A percentile compares a stretch with the other conserved stretches of the same genome.
Evolutionary conservation across 1,140 invertebrate genomes (phyloP).

Genomic region (Neotoxoptera formosana): DNA sequence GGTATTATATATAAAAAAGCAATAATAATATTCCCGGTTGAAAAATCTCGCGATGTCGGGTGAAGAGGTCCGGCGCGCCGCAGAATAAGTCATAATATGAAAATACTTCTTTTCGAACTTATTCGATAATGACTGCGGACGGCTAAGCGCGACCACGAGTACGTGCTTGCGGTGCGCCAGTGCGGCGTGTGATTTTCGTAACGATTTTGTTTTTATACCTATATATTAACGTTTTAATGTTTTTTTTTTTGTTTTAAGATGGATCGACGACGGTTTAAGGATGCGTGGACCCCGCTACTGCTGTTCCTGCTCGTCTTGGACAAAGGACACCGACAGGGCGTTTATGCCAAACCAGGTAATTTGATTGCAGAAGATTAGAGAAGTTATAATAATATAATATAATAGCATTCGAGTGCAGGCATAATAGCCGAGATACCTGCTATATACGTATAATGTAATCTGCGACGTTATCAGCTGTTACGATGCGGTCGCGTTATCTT

Average conservation of each 20-base stretch:
- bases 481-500: background rate
- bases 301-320: slow-evolving; percentile 24
- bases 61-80: background rate
- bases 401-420: background rate
- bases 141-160: no score
- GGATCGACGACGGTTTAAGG: slow-evolving; percentile 1
- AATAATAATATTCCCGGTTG: background rate
- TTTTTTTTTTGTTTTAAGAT: slow-evolving; percentile 18
- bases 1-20: background rate
- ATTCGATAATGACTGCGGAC: background rate
- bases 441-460: background rate
- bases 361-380: background rate
- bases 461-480: background rate
- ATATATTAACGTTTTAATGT: background rate
- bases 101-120: slow-evolving; percentile 3
- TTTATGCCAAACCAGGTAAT: slow-evolving; percentile 46
- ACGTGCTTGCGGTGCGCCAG: background rate
- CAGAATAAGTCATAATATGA: background rate
- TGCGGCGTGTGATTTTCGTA: background rate
- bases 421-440: background rate
- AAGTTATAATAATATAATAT: background rate
- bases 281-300: slow-evolving; percentile 19
- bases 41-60: background rate
- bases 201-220: background rate
- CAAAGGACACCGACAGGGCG: slow-evolving; percentile 53